phyloP scores from a whole-genome alignment of 1,140 invertebrate species.

The Danaus melanippus region DNA sequence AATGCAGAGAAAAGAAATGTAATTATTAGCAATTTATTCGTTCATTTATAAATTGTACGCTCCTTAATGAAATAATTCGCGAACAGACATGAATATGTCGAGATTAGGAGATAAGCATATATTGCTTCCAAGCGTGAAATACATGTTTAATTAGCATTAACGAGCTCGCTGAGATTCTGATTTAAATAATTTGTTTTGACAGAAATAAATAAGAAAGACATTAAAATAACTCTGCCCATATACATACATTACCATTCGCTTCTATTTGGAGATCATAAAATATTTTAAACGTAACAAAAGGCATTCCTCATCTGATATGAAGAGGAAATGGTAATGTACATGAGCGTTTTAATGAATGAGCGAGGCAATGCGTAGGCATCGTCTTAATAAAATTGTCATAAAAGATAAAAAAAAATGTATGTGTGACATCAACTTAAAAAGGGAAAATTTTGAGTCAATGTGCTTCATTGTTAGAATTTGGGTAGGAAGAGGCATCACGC shows the following conservation, averaged over 20 bases:
- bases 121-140: too few relatives aligned
- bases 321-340: conserved; percentile 15
- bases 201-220: too few relatives aligned
- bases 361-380: conserved; percentile 40
- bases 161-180: too few relatives aligned
- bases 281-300: too few relatives aligned
- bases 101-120: conserved; percentile 25
- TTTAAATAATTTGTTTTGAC: too few relatives aligned
- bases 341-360: conserved; percentile 58
- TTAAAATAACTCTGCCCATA: too few relatives aligned
- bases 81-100: background rate
- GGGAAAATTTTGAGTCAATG: conserved; percentile 40
- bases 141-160: too few relatives aligned
- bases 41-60: background rate
- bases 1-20: too few relatives aligned
- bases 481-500: conserved; percentile 13
- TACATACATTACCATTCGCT: too few relatives aligned
- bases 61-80: conserved; percentile 48
- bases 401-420: conserved; percentile 56
- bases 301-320: conserved; percentile 2
- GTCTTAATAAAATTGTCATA: conserved; percentile 65
- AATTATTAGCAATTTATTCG: too few relatives aligned
- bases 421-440: conserved; percentile 27
- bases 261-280: too few relatives aligned
- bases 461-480: conserved; percentile 35